Evolutionary conservation across 1,140 invertebrate genomes (phyloP).

Genomic region (Aleiodes sp.): DNA sequence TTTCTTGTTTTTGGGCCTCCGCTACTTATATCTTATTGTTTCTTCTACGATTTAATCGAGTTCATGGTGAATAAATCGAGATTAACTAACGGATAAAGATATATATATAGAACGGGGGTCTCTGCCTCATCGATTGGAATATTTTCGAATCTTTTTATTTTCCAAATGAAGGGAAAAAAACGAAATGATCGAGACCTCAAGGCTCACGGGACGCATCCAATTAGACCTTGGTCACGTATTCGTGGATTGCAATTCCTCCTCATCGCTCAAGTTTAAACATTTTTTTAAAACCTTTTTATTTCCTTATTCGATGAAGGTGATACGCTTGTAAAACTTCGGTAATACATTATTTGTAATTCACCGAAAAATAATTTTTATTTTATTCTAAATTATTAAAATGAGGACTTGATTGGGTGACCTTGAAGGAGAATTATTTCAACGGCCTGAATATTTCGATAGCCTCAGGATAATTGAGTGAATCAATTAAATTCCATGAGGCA

Average conservation of each 20-base stretch:
- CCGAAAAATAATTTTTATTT: not conserved
- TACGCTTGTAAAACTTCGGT: not conserved
- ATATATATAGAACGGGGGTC: not conserved
- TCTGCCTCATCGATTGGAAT: not conserved
- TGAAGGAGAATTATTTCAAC: not conserved
- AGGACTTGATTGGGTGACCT: not conserved
- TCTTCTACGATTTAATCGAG: not conserved
- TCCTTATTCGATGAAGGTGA: slow-evolving; percentile 9
- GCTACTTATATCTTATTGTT: not conserved
- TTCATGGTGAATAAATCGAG: slow-evolving; percentile 29
- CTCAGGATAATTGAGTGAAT: not conserved
- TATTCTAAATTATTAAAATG: too few species aligned
- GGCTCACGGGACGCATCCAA: slow-evolving; percentile 23
- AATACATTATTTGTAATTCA: too few species aligned
- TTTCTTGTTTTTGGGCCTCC: not conserved
- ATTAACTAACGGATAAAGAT: slow-evolving; percentile 23
- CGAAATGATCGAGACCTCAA: not conserved
- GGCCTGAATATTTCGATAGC: not conserved
- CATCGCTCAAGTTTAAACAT: slow-evolving; percentile 1
- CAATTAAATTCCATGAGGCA: slow-evolving; percentile 1
- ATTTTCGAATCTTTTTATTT: not conserved
- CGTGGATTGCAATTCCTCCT: not conserved
- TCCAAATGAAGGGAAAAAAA: not conserved
- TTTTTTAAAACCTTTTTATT: not conserved
- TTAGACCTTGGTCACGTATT: slow-evolving; percentile 33